phyloP scores from a whole-genome alignment of 2,113 vertebrate genomes.

The Limnothrissa miodon region DNA sequence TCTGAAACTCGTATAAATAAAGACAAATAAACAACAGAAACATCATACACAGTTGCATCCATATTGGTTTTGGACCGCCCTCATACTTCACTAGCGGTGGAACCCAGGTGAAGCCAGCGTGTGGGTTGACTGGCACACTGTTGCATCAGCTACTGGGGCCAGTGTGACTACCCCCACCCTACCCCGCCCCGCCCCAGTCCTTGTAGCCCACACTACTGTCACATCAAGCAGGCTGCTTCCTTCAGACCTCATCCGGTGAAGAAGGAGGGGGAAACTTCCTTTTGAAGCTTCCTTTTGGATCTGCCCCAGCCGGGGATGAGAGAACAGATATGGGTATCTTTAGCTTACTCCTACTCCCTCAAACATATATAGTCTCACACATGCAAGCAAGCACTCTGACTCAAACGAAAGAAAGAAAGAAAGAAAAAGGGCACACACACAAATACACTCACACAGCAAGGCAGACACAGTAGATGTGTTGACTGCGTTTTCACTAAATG shows the following conservation, averaged over 20 bases:
- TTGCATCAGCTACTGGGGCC: background rate
- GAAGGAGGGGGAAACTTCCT: constrained; percentile 88
- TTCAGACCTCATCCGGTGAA: constrained; percentile 78
- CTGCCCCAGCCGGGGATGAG: background rate
- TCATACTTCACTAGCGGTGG: background rate
- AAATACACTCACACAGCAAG: background rate
- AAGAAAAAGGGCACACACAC: background rate
- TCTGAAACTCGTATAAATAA: background rate
- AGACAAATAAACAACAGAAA: background rate
- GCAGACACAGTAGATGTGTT: background rate
- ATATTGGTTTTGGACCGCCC: background rate
- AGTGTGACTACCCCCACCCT: background rate
- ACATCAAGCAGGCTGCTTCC: constrained; percentile 17
- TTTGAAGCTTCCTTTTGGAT: constrained; percentile 18
- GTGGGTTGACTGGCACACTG: constrained; percentile 2
- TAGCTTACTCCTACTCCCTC: background rate
- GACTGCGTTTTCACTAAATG: constrained; percentile 28
- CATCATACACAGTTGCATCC: background rate
- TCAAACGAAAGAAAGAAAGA: background rate
- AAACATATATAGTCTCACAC: background rate
- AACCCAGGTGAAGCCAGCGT: background rate
- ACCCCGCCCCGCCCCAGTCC: background rate
- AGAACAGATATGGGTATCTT: background rate
- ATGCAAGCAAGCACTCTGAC: background rate
- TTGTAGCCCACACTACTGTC: constrained; percentile 1